These are phyloP conservation scores for Todiramphus saurophagus DNA, from an alignment of 2,113 vertebrate genomes.

Conservation along the genomic window DNA sequence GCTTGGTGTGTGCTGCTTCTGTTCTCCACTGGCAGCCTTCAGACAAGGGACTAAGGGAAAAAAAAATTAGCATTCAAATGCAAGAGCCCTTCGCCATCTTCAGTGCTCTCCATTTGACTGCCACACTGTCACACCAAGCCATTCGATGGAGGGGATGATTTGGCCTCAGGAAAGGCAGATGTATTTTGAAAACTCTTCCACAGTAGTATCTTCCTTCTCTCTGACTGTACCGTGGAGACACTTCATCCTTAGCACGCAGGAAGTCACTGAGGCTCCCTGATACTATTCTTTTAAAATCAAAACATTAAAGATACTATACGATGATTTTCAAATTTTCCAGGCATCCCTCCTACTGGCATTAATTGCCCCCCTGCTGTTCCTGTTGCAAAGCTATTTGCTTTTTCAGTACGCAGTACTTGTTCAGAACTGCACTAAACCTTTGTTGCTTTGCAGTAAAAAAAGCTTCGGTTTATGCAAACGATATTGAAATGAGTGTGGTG, in stretches of 20 bases:
- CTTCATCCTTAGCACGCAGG: neutral
- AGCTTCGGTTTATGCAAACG: neutral
- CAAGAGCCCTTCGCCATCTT: neutral
- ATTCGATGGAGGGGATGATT: neutral
- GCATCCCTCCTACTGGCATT: neutral
- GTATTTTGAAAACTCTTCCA: neutral
- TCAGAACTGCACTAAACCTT: neutral
- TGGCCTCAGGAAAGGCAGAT: neutral
- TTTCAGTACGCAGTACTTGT: neutral
- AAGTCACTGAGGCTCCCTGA: neutral
- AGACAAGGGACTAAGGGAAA: neutral
- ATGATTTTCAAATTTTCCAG: conserved; percentile 22
- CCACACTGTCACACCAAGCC: neutral
- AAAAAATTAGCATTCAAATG: neutral
- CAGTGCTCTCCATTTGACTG: neutral
- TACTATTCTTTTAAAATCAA: conserved; percentile 23
- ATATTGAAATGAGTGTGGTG: conserved; percentile 19
- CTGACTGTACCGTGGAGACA: neutral
- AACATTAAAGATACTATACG: neutral
- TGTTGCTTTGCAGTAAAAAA: conserved; percentile 15
- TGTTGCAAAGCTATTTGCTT: conserved; percentile 7
- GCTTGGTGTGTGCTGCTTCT: neutral
- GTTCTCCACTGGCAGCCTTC: neutral
- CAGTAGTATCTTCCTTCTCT: neutral
- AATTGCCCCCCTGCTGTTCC: neutral